Evolutionary conservation across 2,888 invertebrate species (phyloP).

Genomic region (Leucophenga montana): DNA sequence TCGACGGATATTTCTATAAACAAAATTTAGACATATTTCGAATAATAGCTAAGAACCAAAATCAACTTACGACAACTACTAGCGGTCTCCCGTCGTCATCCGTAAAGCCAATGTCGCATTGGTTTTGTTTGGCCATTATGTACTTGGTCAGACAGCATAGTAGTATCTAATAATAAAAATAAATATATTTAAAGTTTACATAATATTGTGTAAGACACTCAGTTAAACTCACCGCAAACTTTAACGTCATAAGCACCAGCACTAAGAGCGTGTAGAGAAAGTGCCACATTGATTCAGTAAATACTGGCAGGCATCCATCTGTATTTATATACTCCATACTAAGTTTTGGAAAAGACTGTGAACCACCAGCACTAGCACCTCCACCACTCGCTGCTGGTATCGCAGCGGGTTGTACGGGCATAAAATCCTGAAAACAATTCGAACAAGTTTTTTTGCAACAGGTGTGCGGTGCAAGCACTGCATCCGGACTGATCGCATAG

Average conservation of each 20-base stretch:
- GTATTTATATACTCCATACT: slow-evolving; percentile 58
- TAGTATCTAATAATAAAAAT: slow-evolving; percentile 41
- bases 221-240: slow-evolving; percentile 52
- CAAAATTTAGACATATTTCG: not conserved
- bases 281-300: slow-evolving; percentile 43
- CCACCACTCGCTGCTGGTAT: not conserved
- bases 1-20: slow-evolving; percentile 57
- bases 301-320: slow-evolving; percentile 58
- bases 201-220: not conserved
- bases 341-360: slow-evolving; percentile 43
- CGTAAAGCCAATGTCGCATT: slow-evolving; percentile 45
- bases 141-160: slow-evolving; percentile 59
- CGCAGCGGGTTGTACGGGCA: slow-evolving; percentile 29
- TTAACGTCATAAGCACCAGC: slow-evolving; percentile 47
- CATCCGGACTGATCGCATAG: not conserved
- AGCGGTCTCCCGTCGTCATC: slow-evolving; percentile 62
- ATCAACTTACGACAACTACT: slow-evolving; percentile 52
- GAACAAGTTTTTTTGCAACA: slow-evolving; percentile 57
- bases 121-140: slow-evolving; percentile 54
- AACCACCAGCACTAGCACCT: not conserved
- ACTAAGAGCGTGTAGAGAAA: slow-evolving; percentile 51
- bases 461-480: slow-evolving; percentile 62
- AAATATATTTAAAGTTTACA: slow-evolving; percentile 22
- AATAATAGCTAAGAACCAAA: not conserved
- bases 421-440: slow-evolving; percentile 48